These are phyloP conservation scores for Morpho achilles DNA, from an alignment of 2,888 invertebrate genomes.

Conservation along the genomic window DNA sequence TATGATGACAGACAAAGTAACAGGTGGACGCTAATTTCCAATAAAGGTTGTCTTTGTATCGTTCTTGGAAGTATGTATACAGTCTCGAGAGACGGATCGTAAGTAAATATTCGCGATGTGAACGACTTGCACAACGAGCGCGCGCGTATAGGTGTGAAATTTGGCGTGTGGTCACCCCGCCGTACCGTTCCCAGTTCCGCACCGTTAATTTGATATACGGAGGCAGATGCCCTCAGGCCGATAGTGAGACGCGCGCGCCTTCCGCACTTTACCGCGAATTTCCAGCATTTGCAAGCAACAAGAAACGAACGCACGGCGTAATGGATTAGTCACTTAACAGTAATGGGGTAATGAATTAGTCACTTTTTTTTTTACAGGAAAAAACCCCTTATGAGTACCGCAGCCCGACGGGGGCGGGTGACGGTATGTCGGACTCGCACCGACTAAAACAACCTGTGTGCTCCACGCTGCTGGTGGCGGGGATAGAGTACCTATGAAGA, in stretches of 20 bases:
- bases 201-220: conserved; percentile 60
- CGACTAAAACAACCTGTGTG: no score
- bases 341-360: conserved; percentile 8
- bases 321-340: conserved; percentile 1
- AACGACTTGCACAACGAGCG: conserved; percentile 32
- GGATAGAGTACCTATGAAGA: no score
- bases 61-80: conserved; percentile 12
- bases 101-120: conserved; percentile 38
- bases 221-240: conserved; percentile 55
- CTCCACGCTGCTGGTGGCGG: no score
- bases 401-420: no score
- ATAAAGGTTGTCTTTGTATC: conserved; percentile 12
- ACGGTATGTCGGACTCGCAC: no score
- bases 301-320: conserved; percentile 13
- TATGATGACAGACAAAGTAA: neutral
- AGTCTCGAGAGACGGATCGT: conserved; percentile 25
- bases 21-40: neutral
- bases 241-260: conserved; percentile 37
- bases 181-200: conserved; percentile 51
- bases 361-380: neutral
- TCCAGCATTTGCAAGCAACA: conserved; percentile 9
- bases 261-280: conserved; percentile 33
- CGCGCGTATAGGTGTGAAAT: conserved; percentile 46
- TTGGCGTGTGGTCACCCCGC: conserved; percentile 42
- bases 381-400: no score